phyloP scores from a whole-genome alignment of 2,888 invertebrate genomes.

The Geotrupes spiniger region DNA sequence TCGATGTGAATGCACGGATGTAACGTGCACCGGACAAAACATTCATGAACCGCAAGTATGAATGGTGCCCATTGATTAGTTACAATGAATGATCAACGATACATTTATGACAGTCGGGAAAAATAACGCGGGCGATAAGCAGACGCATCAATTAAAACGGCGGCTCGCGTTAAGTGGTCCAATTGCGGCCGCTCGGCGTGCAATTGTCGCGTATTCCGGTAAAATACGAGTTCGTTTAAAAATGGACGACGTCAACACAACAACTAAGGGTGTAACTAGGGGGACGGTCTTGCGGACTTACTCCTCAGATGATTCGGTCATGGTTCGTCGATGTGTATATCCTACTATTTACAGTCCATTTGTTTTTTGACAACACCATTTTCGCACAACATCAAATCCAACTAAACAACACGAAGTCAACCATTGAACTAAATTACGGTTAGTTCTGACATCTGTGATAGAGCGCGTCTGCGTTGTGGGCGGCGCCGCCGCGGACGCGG shows the following conservation, averaged over 20 bases:
- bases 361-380: constrained; percentile 54
- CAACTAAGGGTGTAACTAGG: constrained; percentile 27
- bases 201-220: constrained; percentile 28
- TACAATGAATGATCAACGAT: constrained; percentile 37
- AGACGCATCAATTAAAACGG: constrained; percentile 17
- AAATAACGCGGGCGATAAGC: constrained; percentile 7
- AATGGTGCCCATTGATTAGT: constrained; percentile 32
- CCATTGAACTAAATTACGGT: constrained; percentile 55
- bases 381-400: constrained; percentile 51
- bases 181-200: constrained; percentile 30
- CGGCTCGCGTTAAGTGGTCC: constrained; percentile 23
- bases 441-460: constrained; percentile 81
- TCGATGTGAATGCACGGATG: constrained; percentile 35
- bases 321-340: constrained; percentile 81
- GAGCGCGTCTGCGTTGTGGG: constrained; percentile 46
- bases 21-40: constrained; percentile 37
- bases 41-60: constrained; percentile 36
- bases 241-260: constrained; percentile 42
- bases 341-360: constrained; percentile 75
- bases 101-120: constrained; percentile 17
- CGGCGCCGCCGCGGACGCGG: constrained; percentile 8
- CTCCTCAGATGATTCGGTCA: constrained; percentile 91
- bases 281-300: constrained; percentile 61
- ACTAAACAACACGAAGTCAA: constrained; percentile 48
- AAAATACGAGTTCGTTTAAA: constrained; percentile 29